phyloP scores from a whole-genome alignment of 2,888 invertebrate genomes.

The Xanthorhoe spadicearia region DNA sequence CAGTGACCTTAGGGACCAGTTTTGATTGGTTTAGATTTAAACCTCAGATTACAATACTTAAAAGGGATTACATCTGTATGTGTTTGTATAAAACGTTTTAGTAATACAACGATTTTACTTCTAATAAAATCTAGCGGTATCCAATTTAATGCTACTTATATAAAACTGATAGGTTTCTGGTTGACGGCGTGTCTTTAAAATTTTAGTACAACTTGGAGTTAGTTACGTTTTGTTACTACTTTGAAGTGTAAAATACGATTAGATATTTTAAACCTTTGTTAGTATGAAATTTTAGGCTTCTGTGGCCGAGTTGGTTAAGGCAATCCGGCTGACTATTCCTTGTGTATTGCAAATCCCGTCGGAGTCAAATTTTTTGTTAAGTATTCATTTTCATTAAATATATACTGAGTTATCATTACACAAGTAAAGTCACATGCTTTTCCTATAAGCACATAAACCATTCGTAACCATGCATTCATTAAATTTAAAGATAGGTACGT shows the following conservation, averaged over 20 bases:
- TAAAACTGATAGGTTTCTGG: neutral
- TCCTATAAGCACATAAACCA: slow-evolving; percentile 19
- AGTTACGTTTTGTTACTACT: too few relatives aligned
- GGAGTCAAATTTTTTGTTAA: neutral
- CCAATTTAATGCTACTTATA: slow-evolving; percentile 13
- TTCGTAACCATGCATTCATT: slow-evolving; percentile 30
- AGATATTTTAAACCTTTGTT: too few relatives aligned
- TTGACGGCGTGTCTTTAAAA: neutral
- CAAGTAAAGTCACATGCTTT: neutral
- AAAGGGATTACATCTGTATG: neutral
- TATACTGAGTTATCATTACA: neutral
- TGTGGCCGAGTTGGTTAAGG: too few relatives aligned
- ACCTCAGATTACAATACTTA: neutral
- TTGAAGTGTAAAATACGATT: too few relatives aligned
- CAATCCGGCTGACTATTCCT: too few relatives aligned
- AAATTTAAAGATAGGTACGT: slow-evolving; percentile 30
- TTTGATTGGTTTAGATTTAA: too few relatives aligned
- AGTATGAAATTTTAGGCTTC: too few relatives aligned
- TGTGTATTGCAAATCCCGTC: too few relatives aligned
- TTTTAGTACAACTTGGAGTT: too few relatives aligned
- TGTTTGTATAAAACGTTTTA: slow-evolving; percentile 1
- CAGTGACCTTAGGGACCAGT: too few relatives aligned
- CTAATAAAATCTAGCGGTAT: slow-evolving; percentile 27
- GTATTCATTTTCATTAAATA: neutral
- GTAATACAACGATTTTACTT: slow-evolving; percentile 1